Percentiles rank a stretch among this genome's conserved stretches.
Conservation (phyloP, 2,797 vertebrate species). For the Anguilla marmorata region DNA sequence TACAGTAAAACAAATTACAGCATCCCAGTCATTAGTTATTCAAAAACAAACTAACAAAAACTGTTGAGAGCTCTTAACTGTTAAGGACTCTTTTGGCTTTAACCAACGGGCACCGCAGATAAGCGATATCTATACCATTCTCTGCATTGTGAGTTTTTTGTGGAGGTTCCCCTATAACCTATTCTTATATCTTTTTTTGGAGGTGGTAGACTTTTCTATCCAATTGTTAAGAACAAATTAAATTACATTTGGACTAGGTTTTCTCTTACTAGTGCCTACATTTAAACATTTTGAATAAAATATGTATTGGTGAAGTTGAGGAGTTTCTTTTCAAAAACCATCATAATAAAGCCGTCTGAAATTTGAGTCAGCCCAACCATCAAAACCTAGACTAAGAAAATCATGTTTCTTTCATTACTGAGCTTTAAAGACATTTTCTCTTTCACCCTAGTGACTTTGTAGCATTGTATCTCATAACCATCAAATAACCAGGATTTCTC, state of each 20-base stretch:
- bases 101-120: too few species aligned
- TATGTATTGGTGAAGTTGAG: background rate
- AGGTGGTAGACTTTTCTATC: too few species aligned
- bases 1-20: too few species aligned
- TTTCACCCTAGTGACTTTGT: background rate
- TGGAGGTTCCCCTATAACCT: too few species aligned
- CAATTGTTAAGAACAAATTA: background rate
- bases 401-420: background rate
- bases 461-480: background rate
- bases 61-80: too few species aligned
- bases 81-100: too few species aligned
- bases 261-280: background rate
- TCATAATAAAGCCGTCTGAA: slow-evolving; percentile 2
- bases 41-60: too few species aligned
- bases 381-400: background rate
- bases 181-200: too few species aligned
- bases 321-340: background rate
- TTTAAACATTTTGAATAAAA: background rate
- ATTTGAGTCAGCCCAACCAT: slow-evolving; percentile 4
- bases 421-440: background rate
- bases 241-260: background rate
- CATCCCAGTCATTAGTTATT: too few species aligned
- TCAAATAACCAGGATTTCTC: slow-evolving; percentile 6
- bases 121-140: too few species aligned
- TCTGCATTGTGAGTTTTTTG: too few species aligned